Percentiles rank a stretch among this genome's conserved stretches.
phyloP scores from a whole-genome alignment of 2,888 invertebrate genomes.

The Ecdyonurus torrentis region DNA sequence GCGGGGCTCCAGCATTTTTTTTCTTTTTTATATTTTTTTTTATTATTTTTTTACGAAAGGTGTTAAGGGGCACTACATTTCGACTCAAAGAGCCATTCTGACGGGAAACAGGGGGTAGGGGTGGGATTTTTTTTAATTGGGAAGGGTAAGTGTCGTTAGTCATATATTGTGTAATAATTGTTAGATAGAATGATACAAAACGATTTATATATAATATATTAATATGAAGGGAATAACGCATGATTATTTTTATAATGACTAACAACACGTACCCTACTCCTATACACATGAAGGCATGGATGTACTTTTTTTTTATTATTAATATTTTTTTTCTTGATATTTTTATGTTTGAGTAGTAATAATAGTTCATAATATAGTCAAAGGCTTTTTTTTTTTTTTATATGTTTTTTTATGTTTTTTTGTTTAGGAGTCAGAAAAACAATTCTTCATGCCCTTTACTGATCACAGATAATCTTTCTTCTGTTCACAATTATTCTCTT shows the following conservation, averaged over 20 bases:
- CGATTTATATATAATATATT: background rate
- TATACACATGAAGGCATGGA: background rate
- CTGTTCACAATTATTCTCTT: background rate
- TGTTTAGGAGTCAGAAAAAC: background rate
- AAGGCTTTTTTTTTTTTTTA: background rate
- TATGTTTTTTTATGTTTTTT: background rate
- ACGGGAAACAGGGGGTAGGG: background rate
- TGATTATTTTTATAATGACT: background rate
- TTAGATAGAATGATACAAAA: background rate
- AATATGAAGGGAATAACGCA: background rate
- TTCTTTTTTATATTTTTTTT: too few species aligned
- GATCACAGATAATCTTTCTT: conserved; percentile 1
- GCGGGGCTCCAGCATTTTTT: background rate
- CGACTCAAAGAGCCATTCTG: background rate
- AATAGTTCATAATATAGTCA: background rate
- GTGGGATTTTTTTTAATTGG: too few species aligned
- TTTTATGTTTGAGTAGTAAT: background rate
- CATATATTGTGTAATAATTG: background rate
- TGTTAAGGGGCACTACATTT: background rate
- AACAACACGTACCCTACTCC: background rate
- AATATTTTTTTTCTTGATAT: background rate
- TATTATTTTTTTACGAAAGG: background rate
- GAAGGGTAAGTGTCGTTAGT: background rate
- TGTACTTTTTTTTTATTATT: background rate
- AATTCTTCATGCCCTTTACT: background rate